These are phyloP conservation scores for Bombus soroeensis DNA, from an alignment of 1,140 invertebrate species.

Conservation along the genomic window DNA sequence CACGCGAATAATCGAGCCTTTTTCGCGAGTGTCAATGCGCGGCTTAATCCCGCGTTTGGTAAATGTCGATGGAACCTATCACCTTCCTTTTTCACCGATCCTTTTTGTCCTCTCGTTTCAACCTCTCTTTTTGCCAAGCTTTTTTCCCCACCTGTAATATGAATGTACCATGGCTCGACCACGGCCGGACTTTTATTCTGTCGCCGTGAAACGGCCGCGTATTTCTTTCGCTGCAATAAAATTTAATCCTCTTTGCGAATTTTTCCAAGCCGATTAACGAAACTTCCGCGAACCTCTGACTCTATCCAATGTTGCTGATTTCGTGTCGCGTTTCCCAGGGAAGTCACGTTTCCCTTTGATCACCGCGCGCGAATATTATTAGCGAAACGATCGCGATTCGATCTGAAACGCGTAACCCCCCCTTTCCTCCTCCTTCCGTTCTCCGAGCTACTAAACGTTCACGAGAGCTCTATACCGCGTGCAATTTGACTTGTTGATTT, in stretches of 20 bases:
- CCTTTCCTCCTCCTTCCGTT: neutral
- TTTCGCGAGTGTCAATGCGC: neutral
- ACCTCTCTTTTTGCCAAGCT: neutral
- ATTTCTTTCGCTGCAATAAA: constrained; percentile 52
- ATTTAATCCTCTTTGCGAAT: constrained; percentile 54
- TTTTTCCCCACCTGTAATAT: neutral
- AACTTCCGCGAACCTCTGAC: neutral
- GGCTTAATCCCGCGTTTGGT: constrained; percentile 20
- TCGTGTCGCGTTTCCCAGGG: constrained; percentile 20
- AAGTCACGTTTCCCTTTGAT: constrained; percentile 29
- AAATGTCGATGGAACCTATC: neutral
- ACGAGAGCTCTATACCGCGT: neutral
- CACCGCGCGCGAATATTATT: constrained; percentile 47
- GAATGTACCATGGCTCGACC: constrained; percentile 1
- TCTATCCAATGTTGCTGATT: too few relatives aligned
- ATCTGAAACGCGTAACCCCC: neutral
- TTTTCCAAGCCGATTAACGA: constrained; percentile 52
- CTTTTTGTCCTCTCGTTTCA: neutral
- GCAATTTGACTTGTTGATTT: constrained; percentile 67
- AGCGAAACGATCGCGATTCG: constrained; percentile 39
- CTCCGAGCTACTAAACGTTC: too few relatives aligned
- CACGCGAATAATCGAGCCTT: neutral
- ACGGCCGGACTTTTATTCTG: constrained; percentile 15
- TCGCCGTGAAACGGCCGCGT: neutral
- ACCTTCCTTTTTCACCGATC: neutral